Percentiles rank a stretch among this genome's conserved stretches.
phyloP scores from a whole-genome alignment of 2,888 invertebrate species.

The Thera britannica region DNA sequence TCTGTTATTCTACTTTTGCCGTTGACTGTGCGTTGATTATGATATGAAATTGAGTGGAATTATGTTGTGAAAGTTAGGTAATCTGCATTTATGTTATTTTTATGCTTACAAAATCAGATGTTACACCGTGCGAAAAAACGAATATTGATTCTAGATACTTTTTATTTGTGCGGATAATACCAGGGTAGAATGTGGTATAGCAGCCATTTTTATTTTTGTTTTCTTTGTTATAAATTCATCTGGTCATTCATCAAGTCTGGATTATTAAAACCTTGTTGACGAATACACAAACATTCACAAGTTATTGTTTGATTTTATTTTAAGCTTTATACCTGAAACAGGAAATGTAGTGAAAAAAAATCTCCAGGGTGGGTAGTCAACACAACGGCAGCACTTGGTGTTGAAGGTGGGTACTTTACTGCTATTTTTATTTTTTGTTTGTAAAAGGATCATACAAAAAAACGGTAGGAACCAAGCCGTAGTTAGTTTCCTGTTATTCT shows the following conservation, averaged over 20 bases:
- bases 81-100: not conserved
- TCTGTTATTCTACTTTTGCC: not conserved
- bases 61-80: not conserved
- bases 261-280: not conserved
- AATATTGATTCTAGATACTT: too few species aligned
- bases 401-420: too few species aligned
- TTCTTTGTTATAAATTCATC: not conserved
- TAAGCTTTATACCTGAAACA: not conserved
- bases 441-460: too few species aligned
- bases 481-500: too few species aligned
- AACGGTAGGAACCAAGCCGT: too few species aligned
- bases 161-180: too few species aligned
- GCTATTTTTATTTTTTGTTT: too few species aligned
- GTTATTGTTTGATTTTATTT: not conserved
- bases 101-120: not conserved
- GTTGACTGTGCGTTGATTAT: not conserved
- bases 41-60: not conserved
- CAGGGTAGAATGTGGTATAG: not conserved
- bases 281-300: constrained; percentile 9
- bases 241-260: not conserved
- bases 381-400: too few species aligned
- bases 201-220: not conserved
- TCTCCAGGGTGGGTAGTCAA: too few species aligned
- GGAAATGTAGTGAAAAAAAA: too few species aligned
- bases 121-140: too few species aligned